Conservation (phyloP, 2,113 vertebrate species). For the Drymodes brunneopygia region DNA sequence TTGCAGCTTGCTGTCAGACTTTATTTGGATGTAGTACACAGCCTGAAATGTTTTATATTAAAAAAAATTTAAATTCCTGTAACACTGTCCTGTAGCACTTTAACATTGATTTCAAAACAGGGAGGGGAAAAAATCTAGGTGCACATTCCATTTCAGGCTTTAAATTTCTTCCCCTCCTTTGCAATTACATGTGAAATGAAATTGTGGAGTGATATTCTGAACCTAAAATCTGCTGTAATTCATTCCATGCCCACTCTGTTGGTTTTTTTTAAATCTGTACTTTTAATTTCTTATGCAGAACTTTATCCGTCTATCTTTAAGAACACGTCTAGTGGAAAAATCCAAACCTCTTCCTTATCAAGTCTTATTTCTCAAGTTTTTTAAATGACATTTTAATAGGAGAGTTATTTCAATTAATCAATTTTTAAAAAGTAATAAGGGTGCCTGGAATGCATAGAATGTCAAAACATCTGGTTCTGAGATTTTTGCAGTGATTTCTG, state of each 20-base stretch:
- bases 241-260: background rate
- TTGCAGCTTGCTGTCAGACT: background rate
- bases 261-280: background rate
- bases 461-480: background rate
- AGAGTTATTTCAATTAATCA: background rate
- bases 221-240: conserved; percentile 1
- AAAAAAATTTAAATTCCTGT: background rate
- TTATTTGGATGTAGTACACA: background rate
- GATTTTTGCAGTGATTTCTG: conserved; percentile 4
- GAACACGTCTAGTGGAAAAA: background rate
- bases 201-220: background rate
- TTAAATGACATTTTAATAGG: background rate
- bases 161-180: background rate
- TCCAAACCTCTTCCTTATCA: background rate
- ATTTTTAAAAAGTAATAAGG: background rate
- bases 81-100: background rate
- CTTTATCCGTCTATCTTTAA: background rate
- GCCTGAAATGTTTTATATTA: background rate
- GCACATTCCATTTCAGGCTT: background rate
- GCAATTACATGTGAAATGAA: background rate
- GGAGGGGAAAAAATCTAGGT: background rate
- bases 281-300: background rate
- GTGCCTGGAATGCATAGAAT: background rate
- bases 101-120: background rate
- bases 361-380: background rate